phyloP scores from a whole-genome alignment of 2,113 vertebrate genomes.

The Phocoena phocoena region DNA sequence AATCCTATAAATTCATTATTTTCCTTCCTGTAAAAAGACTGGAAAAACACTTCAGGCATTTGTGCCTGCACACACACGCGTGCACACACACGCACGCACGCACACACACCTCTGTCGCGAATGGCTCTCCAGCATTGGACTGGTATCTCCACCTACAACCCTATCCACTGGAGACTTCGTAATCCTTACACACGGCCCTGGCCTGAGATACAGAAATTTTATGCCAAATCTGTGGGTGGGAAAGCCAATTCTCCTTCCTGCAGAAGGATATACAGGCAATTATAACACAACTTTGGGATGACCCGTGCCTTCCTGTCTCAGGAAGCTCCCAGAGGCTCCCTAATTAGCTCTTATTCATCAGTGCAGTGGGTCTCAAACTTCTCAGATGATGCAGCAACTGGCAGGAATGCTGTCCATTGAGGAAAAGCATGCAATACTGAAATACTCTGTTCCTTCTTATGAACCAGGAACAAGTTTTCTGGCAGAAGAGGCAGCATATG shows the following conservation, averaged over 20 bases:
- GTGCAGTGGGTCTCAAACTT: neutral
- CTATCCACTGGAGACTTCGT: neutral
- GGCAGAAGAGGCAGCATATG: neutral
- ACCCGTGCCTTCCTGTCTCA: slow-evolving; percentile 32
- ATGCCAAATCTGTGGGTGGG: slow-evolving; percentile 44
- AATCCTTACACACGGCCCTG: neutral
- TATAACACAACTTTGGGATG: neutral
- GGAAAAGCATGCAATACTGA: neutral
- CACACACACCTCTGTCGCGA: neutral
- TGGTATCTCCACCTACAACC: neutral
- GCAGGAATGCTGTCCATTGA: neutral
- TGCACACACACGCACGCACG: neutral
- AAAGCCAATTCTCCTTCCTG: slow-evolving; percentile 60
- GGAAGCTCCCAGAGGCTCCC: slow-evolving; percentile 37
- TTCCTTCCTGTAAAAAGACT: neutral
- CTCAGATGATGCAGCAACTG: neutral
- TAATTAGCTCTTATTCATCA: neutral
- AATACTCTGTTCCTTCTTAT: neutral
- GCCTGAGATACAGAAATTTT: neutral
- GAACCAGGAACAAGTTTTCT: neutral
- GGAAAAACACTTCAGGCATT: neutral
- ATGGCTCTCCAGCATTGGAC: neutral
- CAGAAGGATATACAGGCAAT: slow-evolving; percentile 41
- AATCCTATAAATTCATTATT: neutral
- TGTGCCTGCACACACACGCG: rapidly evolving